Base-by-base conservation (phyloP, 2,888 invertebrate species). In the Eilema depressum region DNA sequence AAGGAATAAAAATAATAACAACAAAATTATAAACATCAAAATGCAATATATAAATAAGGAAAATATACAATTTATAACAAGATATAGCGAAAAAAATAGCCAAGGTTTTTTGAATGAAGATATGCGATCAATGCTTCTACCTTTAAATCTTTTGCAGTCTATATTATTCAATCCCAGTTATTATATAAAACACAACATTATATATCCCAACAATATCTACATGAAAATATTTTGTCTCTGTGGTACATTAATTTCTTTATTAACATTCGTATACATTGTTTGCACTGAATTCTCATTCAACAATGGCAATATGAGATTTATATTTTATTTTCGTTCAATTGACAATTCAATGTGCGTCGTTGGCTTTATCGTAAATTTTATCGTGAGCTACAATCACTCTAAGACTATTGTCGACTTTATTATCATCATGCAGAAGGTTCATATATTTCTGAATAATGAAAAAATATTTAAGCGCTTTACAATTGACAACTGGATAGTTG, bases 101-200 rank as follows among this genome's bases (percentile, higher is more conserved):
- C 5, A 20, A 47, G 20, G 20, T 0, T 12, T 41, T 77, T 47
- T 47, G 12, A 69, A 65, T 0, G 61, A 17, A 59, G 66, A 77
- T 23, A 12, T 77, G 23, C 73, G 74, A 10, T 26, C 41, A 11
- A 47, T 76, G 63, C 23, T 78, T 2, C 28, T 60, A 11, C 72
- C 78, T 56, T 74, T 76, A 20, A 69, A 76, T n/a, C 0, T 78
- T 0, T 68, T 76, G 62, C 74, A 78, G 12, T 23, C 26, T 37
- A n/a, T 72, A 0, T 66, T 68, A 25, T 63, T 69, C 3, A 66
- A 53, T 60, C 68, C 76, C 8, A 78, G 68, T 53, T 78, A 78
- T 53, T 57, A 57, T 1, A 71, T 78, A 7, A 74, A 56, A 25
- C 28, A 73, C 8, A 62, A 68, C 14, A 11, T 33, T 0, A 69